A percentile compares a stretch with the other conserved stretches of the same genome.
Evolutionary conservation across 2,113 vertebrate genomes (phyloP).

Genomic region (Forbesichthys agassizii): DNA sequence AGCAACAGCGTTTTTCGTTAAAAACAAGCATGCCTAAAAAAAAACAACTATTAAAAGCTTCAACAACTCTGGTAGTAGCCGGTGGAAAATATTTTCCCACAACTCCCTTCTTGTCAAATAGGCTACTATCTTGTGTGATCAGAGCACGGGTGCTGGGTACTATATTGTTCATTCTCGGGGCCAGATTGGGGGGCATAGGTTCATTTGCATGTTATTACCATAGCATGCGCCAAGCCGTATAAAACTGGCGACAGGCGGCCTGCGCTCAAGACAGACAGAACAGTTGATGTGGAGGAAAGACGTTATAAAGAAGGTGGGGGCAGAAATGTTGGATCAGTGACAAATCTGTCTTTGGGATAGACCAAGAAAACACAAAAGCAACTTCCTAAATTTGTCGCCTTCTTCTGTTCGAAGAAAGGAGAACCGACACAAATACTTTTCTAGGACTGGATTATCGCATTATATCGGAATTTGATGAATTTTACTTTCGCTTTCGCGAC

Average conservation of each 20-base stretch:
- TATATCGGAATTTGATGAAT: conserved; percentile 46
- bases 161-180: conserved; percentile 87
- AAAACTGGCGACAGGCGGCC: conserved; percentile 86
- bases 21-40: too few relatives aligned
- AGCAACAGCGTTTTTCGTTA: too few relatives aligned
- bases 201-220: conserved; percentile 98
- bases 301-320: conserved; percentile 47
- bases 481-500: neutral
- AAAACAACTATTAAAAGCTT: too few relatives aligned
- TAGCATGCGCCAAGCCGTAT: conserved; percentile 90
- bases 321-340: conserved; percentile 72
- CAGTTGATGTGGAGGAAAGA: conserved; percentile 75
- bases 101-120: conserved; percentile 58
- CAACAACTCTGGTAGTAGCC: too few relatives aligned
- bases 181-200: conserved; percentile 87
- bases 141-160: conserved; percentile 54
- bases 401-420: conserved; percentile 21
- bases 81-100: conserved; percentile 76
- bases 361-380: conserved; percentile 54
- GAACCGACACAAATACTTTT: conserved; percentile 9
- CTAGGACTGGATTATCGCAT: conserved; percentile 66
- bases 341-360: conserved; percentile 55
- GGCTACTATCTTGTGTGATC: conserved; percentile 64
- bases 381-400: conserved; percentile 32
- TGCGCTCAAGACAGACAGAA: conserved; percentile 78